Base-by-base conservation (phyloP, 37 sponge, comb jelly and placozoan genomes). In the Diacarnus erythraeanus region DNA sequence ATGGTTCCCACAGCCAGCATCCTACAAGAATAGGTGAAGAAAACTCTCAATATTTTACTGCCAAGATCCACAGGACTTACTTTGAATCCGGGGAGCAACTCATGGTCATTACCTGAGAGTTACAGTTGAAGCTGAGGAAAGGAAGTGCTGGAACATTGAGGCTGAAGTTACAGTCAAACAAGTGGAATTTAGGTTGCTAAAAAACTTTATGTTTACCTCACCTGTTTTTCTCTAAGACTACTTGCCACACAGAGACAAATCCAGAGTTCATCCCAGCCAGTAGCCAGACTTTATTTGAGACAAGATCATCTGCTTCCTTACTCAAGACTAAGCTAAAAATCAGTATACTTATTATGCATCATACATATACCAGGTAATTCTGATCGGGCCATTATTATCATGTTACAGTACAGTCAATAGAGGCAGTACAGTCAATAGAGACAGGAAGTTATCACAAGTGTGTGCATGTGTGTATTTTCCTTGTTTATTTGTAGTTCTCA, bases 1-100 rank as follows among this genome's bases (percentile, higher is more conserved):
- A 71, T 23, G 44, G 71, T 71, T 6, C 85, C 85, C 42, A 61
- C 85, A 25, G 38, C 78, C 27, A 84, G 74, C 9, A 74, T 17
- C 37, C 82, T 72, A 71, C n/a, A n/a, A n/a, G n/a, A n/a, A n/a
- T n/a, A n/a, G n/a, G n/a, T n/a, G n/a, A n/a, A n/a, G n/a, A n/a
- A n/a, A n/a, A n/a, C n/a, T n/a, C n/a, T 54, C 17, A 54, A 54
- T 54, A 54, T 54, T 54, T 54, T 17, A 54, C 17, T 20, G 56
- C 56, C 27, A 60, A 5, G 26, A 26, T 60, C 51, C 6, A 60
- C 9, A 21, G 22, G 4, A 25, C 34, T 31, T 30, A 30, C 66
- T 30, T 65, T 65, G 31, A 2, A 65, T 6, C 66, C 17, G 66
- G 66, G 29, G 66, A 65, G 66, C 66, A 65, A 35, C 66, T 18